These are phyloP conservation scores for Cryptosula pallasiana DNA, from an alignment of 2,888 invertebrate genomes.

Conservation along the genomic window DNA sequence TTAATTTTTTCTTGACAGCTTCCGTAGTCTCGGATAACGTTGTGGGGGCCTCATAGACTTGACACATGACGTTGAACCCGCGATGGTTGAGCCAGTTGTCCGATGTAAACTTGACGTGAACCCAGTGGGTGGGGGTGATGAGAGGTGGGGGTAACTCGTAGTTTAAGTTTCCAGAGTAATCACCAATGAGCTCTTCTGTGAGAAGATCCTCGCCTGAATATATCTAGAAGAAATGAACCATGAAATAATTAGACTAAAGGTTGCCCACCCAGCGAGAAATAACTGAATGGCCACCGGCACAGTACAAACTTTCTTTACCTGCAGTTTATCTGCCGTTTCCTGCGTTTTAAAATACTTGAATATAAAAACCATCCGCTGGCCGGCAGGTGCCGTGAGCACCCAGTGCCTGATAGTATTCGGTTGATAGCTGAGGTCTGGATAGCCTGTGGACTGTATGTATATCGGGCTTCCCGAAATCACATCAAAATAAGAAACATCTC, in stretches of 20 bases:
- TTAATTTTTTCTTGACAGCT: too few species aligned
- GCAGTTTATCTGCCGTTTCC: neutral
- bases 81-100: neutral
- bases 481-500: neutral
- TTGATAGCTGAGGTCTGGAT: neutral
- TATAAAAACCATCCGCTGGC: neutral
- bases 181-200: conserved; percentile 15
- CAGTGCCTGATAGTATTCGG: neutral
- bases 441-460: neutral
- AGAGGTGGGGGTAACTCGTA: neutral
- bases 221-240: neutral
- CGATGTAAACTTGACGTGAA: neutral
- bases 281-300: too few species aligned
- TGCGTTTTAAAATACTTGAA: conserved; percentile 19
- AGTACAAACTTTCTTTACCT: too few species aligned
- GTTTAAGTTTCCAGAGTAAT: conserved; percentile 11
- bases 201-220: conserved; percentile 5
- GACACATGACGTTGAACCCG: neutral
- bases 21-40: neutral
- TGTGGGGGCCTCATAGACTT: neutral
- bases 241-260: too few species aligned
- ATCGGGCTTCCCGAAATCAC: neutral
- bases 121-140: neutral
- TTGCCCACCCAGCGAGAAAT: too few species aligned
- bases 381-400: neutral